phyloP scores from a whole-genome alignment of 2,113 vertebrate species.

The Uria aalge region DNA sequence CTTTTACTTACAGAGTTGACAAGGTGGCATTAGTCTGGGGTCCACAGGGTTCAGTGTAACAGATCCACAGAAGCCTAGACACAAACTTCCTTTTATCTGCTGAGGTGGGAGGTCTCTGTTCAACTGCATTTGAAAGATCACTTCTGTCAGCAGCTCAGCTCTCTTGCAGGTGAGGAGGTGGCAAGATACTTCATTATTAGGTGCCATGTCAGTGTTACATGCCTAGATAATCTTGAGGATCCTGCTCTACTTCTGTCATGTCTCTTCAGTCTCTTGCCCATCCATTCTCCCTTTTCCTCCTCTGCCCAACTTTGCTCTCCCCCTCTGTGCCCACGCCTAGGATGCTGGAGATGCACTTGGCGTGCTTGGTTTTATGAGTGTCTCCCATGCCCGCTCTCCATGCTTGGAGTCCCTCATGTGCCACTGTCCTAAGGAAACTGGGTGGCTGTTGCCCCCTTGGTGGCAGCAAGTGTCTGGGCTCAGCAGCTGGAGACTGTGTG shows the following conservation, averaged over 20 bases:
- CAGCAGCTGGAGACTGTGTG: not conserved
- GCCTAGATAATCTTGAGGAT: not conserved
- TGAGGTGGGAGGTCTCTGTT: not conserved
- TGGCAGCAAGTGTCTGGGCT: not conserved
- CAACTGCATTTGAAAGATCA: not conserved
- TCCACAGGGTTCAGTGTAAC: not conserved
- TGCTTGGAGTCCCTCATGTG: not conserved
- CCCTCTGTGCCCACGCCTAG: not conserved
- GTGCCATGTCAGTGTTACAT: not conserved
- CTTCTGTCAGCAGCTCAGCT: not conserved
- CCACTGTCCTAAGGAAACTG: not conserved
- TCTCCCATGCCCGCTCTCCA: not conserved
- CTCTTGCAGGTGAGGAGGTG: not conserved
- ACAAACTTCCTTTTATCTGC: not conserved
- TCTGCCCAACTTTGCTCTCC: not conserved
- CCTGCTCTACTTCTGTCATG: not conserved
- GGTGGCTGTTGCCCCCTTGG: not conserved
- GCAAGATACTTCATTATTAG: not conserved
- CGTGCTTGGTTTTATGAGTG: not conserved
- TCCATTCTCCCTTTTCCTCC: not conserved
- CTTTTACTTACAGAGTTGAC: not conserved
- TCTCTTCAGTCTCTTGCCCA: not conserved
- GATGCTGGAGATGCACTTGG: not conserved
- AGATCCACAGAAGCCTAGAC: not conserved
- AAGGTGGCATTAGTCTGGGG: not conserved